Percentiles rank a stretch among this genome's conserved stretches.
Conservation (phyloP, 2,888 invertebrate species). For the Pecten maximus region DNA sequence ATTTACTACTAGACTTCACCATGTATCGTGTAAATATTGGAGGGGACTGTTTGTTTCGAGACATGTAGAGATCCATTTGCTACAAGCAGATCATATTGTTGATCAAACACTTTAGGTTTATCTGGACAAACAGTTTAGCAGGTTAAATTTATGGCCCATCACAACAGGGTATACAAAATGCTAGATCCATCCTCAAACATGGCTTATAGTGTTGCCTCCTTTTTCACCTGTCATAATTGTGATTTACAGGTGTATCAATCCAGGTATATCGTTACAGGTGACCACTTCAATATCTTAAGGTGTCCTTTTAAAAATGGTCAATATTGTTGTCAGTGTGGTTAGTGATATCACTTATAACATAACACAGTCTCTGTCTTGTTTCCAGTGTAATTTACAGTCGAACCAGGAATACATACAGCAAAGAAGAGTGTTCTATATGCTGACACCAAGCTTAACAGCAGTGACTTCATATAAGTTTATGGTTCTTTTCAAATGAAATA, state of each 20-base stretch:
- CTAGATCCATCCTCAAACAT: neutral
- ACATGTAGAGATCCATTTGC: neutral
- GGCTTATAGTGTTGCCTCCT: neutral
- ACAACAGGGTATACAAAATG: neutral
- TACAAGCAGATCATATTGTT: constrained; percentile 6
- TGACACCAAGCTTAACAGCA: no score
- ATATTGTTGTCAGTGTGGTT: neutral
- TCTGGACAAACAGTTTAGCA: constrained; percentile 35
- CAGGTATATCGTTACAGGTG: neutral
- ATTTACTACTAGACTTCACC: no score
- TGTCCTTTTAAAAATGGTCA: constrained; percentile 30
- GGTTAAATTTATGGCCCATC: neutral
- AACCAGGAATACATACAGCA: no score
- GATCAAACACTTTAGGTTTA: constrained; percentile 8
- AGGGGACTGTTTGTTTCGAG: neutral
- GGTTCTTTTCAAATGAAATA: no score
- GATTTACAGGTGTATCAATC: neutral
- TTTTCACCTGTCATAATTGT: neutral
- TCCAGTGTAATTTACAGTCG: no score
- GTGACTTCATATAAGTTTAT: no score
- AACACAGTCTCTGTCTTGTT: no score
- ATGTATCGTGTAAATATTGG: neutral
- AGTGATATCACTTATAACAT: neutral
- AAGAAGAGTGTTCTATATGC: no score
- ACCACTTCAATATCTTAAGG: neutral